phyloP scores from a whole-genome alignment of 2,888 invertebrate genomes.

The Pocota personata region DNA sequence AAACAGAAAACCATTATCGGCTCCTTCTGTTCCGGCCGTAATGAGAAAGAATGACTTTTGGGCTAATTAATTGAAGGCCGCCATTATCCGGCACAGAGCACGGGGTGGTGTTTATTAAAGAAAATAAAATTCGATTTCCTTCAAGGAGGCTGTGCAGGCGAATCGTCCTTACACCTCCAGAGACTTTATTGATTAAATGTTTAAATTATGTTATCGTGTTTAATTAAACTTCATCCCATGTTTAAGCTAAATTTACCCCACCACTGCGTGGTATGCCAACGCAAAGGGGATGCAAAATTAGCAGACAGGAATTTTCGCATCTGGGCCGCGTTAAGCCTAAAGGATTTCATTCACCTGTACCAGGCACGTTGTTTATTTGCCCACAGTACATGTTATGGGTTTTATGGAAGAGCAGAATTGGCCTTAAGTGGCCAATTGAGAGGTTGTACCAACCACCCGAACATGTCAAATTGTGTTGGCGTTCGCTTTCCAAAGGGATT shows the following conservation, averaged over 20 bases:
- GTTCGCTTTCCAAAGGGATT: not conserved
- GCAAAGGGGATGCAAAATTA: not conserved
- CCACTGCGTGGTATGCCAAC: not conserved
- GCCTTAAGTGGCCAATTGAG: not conserved
- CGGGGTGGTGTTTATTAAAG: not conserved
- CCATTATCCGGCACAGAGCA: not conserved
- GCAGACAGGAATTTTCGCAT: not conserved
- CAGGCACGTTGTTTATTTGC: not conserved
- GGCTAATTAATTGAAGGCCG: conserved; percentile 39
- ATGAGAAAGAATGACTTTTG: conserved; percentile 14
- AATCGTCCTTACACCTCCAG: not conserved
- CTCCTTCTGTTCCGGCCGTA: not conserved
- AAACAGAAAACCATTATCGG: conserved; percentile 22
- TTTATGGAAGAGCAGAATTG: not conserved
- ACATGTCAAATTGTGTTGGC: not conserved
- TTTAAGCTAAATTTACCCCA: not conserved
- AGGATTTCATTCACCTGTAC: not conserved
- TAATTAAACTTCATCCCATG: conserved; percentile 22
- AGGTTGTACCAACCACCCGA: not conserved
- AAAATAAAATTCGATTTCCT: not conserved
- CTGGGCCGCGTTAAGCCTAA: not conserved
- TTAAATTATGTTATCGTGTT: conserved; percentile 12
- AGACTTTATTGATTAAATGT: conserved; percentile 3
- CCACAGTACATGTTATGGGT: not conserved
- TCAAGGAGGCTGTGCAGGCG: not conserved